These are phyloP conservation scores for Drosophila rellima DNA, from an alignment of 2,888 invertebrate species.

Conservation along the genomic window DNA sequence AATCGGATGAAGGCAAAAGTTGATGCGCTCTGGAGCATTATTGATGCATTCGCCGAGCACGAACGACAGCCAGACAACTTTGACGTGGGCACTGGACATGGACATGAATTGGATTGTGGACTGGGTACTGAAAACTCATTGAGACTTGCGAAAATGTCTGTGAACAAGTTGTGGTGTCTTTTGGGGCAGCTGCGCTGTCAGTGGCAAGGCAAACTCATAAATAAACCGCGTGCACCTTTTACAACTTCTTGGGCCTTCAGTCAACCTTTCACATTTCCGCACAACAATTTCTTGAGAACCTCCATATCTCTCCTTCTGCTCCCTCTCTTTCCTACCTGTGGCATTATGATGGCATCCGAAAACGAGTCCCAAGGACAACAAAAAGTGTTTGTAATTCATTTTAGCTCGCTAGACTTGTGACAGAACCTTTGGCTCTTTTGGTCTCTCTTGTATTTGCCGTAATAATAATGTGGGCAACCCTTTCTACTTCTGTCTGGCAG, in stretches of 20 bases:
- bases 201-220: slow-evolving; percentile 73
- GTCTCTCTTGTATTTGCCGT: slow-evolving; percentile 26
- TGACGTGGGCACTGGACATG: slow-evolving; percentile 59
- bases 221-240: slow-evolving; percentile 70
- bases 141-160: slow-evolving; percentile 36
- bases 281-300: slow-evolving; percentile 32
- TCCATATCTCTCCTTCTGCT: neutral
- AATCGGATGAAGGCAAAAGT: slow-evolving; percentile 13
- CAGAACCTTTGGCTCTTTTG: slow-evolving; percentile 26
- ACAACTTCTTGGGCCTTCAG: slow-evolving; percentile 28
- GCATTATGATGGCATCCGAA: slow-evolving; percentile 34
- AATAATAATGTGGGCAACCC: slow-evolving; percentile 63
- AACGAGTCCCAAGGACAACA: slow-evolving; percentile 48
- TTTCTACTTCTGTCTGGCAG: slow-evolving; percentile 59
- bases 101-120: neutral
- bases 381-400: slow-evolving; percentile 80
- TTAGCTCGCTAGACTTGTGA: slow-evolving; percentile 64
- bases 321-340: slow-evolving; percentile 37
- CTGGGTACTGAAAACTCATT: slow-evolving; percentile 40
- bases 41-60: slow-evolving; percentile 76
- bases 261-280: slow-evolving; percentile 67
- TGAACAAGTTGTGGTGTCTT: slow-evolving; percentile 3
- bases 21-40: slow-evolving; percentile 65
- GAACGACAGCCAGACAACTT: slow-evolving; percentile 74
- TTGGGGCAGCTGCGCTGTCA: slow-evolving; percentile 47